Evolutionary conservation across 1,140 invertebrate genomes (phyloP), one percentile per base, ranked within the genome.

Genomic region (Hermetia illucens): DNA sequence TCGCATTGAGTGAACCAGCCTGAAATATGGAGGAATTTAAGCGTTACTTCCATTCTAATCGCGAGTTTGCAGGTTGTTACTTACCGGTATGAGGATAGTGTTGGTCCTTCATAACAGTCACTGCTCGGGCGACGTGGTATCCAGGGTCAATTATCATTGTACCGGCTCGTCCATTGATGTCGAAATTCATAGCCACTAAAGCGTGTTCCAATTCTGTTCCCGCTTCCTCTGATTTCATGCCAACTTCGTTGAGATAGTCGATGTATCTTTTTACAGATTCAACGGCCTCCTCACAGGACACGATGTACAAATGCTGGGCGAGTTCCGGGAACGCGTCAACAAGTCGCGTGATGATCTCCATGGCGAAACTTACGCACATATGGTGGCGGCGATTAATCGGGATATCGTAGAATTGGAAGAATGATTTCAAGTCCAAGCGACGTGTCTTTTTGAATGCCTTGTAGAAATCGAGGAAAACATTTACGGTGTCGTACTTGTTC

Each of bases 171-270:
- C 74, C 79, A 16, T 70, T 73, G 22, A 91, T 72, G 37, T 68
- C 52, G 34, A 93, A 69, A 46, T 75, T 76, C 47, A 89, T 62
- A 40, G 80, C 82, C 12, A 88, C 76, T 55, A 91, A 66, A 18
- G 89, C 84, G 55, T 93, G 89, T 60, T 93, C 89, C 63, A 91
- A 91, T 51, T 89, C 83, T 2, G 79, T 70, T 30, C 68, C 72
- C 27, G 75, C 72, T 29, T 66, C 61, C 22, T 73, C 68, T 8
- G 70, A 68, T 40, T 69, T 69, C 6, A 73, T 63, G 10, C 54
- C 49, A 33, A 65, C 63, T 17, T 70, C 65, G 38, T 70, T 64
- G 30, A 50, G 52, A 33, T 52, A 30, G 30, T 67, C 64, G 2
- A 80, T 70, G 48, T 84, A 84, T 21, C 69, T 68, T n/a, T 66